Evolutionary conservation across 2,797 vertebrate species (phyloP).

Genomic region (Sylvilagus floridanus): DNA sequence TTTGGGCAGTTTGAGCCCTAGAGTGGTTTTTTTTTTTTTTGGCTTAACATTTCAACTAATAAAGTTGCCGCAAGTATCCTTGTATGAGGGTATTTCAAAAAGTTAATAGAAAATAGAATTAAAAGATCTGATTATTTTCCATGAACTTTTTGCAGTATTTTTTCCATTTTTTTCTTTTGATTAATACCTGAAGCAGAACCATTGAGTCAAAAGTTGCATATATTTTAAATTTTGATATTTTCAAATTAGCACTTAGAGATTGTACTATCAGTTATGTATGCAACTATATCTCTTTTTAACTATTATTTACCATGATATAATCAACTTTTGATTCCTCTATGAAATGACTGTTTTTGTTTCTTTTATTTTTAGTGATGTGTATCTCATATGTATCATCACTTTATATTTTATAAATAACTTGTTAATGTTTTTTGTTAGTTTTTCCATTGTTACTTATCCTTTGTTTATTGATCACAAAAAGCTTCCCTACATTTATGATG

Average conservation of each 20-base stretch:
- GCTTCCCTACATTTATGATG: neutral
- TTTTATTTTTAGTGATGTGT: neutral
- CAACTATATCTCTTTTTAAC: neutral
- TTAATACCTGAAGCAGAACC: neutral
- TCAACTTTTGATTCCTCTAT: conserved; percentile 8
- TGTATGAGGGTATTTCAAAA: no score
- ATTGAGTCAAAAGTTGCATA: neutral
- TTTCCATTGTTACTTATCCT: neutral
- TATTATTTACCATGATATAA: neutral
- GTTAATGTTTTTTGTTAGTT: neutral
- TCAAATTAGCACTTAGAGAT: neutral
- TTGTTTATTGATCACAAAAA: neutral
- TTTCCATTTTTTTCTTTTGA: neutral
- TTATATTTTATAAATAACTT: conserved; percentile 6
- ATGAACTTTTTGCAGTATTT: neutral
- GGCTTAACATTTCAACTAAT: neutral
- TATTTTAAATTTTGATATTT: conserved; percentile 24
- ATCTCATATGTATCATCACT: neutral
- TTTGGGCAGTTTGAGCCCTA: no score
- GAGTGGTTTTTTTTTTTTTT: neutral
- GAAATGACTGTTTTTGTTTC: neutral
- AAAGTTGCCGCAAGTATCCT: neutral
- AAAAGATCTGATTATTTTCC: no score
- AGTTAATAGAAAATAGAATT: no score
- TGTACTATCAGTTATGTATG: neutral